phyloP scores from a whole-genome alignment of 1,140 invertebrate species.

The Drosophila subpulchrella region DNA sequence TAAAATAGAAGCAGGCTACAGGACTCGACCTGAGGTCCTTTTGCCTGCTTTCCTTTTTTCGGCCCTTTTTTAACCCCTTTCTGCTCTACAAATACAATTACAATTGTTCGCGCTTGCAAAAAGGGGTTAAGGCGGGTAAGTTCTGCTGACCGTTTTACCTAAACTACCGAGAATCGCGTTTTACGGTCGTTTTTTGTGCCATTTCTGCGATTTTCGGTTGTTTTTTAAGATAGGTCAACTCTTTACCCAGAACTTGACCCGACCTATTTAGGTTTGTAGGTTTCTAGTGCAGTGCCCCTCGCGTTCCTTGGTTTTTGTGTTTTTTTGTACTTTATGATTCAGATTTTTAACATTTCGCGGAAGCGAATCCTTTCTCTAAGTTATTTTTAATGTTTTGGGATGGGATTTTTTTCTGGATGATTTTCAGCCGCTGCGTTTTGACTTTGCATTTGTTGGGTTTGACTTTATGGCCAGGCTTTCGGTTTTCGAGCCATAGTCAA shows the following conservation, averaged over 20 bases:
- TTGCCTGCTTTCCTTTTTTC: constrained; percentile 14
- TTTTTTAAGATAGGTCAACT: constrained; percentile 44
- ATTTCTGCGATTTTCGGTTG: constrained; percentile 35
- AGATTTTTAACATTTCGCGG: constrained; percentile 42
- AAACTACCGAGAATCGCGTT: constrained; percentile 69
- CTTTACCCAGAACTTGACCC: constrained; percentile 57
- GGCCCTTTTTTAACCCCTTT: constrained; percentile 73
- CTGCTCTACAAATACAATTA: constrained; percentile 61
- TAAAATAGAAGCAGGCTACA: not conserved
- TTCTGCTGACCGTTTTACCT: constrained; percentile 30
- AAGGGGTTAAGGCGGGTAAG: constrained; percentile 59
- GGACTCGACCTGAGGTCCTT: constrained; percentile 22
- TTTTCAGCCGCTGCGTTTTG: constrained; percentile 62
- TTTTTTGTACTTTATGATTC: constrained; percentile 7
- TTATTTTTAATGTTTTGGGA: constrained; percentile 50
- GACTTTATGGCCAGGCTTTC: constrained; percentile 62
- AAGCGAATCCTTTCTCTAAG: constrained; percentile 35
- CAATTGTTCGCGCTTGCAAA: constrained; percentile 57
- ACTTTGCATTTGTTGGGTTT: constrained; percentile 76
- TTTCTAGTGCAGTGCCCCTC: constrained; percentile 66
- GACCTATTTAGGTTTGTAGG: constrained; percentile 78
- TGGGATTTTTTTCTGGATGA: constrained; percentile 16
- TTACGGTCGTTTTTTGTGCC: constrained; percentile 37
- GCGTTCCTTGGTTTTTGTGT: constrained; percentile 3
- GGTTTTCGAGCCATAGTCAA: constrained; percentile 31